These are phyloP conservation scores for Protophormia terraenovae DNA, from an alignment of 2,888 invertebrate genomes.

Conservation along the genomic window DNA sequence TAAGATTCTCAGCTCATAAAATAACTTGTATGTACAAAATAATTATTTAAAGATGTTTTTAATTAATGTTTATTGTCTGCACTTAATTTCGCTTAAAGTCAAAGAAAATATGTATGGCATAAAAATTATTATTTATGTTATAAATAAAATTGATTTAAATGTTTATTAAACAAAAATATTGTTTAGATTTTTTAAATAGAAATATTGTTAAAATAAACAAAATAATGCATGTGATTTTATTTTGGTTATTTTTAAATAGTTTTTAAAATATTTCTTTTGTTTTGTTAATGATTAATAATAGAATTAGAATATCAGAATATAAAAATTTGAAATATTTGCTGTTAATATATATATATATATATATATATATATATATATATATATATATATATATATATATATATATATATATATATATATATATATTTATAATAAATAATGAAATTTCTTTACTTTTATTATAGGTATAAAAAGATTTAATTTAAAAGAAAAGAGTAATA, in stretches of 20 bases:
- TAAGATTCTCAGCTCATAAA: slow-evolving; percentile 17
- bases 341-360: too few species aligned
- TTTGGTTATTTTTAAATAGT: not conserved
- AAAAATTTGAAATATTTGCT: too few species aligned
- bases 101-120: not conserved
- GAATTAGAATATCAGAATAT: too few species aligned
- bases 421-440: not conserved
- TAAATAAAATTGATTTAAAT: slow-evolving; percentile 5
- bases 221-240: not conserved
- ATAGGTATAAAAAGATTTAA: not conserved
- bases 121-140: not conserved
- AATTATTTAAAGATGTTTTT: slow-evolving; percentile 36
- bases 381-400: too few species aligned
- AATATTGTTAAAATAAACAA: not conserved
- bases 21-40: not conserved
- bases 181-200: not conserved
- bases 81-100: not conserved
- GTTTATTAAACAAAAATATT: not conserved
- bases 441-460: not conserved
- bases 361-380: too few species aligned
- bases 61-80: not conserved
- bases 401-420: not conserved
- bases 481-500: not conserved
- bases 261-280: not conserved
- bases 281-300: too few species aligned